Percentiles rank a stretch among this genome's conserved stretches.
Evolutionary conservation across 2,797 vertebrate genomes (phyloP).

Genomic region (Gorsachius magnificus): DNA sequence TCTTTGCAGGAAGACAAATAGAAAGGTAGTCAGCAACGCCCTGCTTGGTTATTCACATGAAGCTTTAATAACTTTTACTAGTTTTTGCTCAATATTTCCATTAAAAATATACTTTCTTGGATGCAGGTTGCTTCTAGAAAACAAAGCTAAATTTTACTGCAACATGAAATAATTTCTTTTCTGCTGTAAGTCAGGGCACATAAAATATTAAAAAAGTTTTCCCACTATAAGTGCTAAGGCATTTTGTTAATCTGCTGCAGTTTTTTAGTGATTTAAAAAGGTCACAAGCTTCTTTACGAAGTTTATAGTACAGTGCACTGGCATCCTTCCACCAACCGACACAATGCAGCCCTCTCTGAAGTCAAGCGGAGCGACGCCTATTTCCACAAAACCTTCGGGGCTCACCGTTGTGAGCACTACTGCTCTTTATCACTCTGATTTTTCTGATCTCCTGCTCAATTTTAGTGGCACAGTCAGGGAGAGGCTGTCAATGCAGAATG

Average conservation of each 20-base stretch:
- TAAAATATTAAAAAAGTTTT: not conserved
- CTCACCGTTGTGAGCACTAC: not conserved
- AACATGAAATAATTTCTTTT: not conserved
- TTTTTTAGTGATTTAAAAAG: not conserved
- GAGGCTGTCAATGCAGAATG: not conserved
- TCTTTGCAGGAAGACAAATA: not conserved
- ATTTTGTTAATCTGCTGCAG: constrained; percentile 18
- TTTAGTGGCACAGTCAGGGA: not conserved
- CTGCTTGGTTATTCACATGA: not conserved
- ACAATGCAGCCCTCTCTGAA: not conserved
- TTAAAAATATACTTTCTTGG: not conserved
- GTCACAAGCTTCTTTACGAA: not conserved
- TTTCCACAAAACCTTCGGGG: not conserved
- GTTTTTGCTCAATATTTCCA: not conserved
- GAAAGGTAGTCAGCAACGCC: not conserved
- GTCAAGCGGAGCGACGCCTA: not conserved
- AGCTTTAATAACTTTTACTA: not conserved
- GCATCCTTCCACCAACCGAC: not conserved
- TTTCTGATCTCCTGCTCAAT: not conserved
- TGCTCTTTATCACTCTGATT: not conserved
- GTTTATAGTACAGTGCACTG: not conserved
- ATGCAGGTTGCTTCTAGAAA: not conserved
- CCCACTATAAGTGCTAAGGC: not conserved
- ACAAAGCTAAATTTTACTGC: constrained; percentile 3
- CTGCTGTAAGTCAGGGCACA: not conserved